Evolutionary conservation across 2,797 vertebrate genomes (phyloP).

Genomic region (Gadopsis bispinosus): DNA sequence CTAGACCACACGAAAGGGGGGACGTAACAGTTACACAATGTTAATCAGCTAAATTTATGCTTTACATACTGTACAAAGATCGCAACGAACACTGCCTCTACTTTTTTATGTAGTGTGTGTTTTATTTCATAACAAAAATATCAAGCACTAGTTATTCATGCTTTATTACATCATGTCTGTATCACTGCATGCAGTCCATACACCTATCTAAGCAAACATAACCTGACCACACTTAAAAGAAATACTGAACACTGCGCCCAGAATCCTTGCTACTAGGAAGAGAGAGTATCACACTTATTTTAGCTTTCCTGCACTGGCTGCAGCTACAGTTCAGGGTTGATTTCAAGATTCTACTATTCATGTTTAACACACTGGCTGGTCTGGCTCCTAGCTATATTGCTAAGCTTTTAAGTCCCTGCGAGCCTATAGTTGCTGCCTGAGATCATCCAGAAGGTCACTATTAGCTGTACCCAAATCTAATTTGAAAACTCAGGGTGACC

Average conservation of each 20-base stretch:
- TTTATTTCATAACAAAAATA: constrained; percentile 13
- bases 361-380: constrained; percentile 57
- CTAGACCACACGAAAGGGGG: too few relatives aligned
- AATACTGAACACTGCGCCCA: neutral
- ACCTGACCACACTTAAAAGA: constrained; percentile 18
- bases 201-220: constrained; percentile 9
- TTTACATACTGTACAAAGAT: neutral
- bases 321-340: constrained; percentile 53
- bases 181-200: constrained; percentile 11
- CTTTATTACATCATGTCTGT: constrained; percentile 1
- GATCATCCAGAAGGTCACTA: constrained; percentile 63
- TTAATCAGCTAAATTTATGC: neutral
- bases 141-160: neutral
- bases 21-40: too few relatives aligned
- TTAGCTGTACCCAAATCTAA: constrained; percentile 66
- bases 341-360: constrained; percentile 60
- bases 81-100: neutral
- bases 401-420: constrained; percentile 63
- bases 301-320: constrained; percentile 30
- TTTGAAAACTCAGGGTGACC: constrained; percentile 66
- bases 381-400: constrained; percentile 57
- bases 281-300: constrained; percentile 33
- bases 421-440: constrained; percentile 49
- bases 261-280: constrained; percentile 11
- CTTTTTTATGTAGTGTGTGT: neutral